Evolutionary conservation across 2,888 invertebrate genomes (phyloP).

Genomic region (Coelinius sp.): DNA sequence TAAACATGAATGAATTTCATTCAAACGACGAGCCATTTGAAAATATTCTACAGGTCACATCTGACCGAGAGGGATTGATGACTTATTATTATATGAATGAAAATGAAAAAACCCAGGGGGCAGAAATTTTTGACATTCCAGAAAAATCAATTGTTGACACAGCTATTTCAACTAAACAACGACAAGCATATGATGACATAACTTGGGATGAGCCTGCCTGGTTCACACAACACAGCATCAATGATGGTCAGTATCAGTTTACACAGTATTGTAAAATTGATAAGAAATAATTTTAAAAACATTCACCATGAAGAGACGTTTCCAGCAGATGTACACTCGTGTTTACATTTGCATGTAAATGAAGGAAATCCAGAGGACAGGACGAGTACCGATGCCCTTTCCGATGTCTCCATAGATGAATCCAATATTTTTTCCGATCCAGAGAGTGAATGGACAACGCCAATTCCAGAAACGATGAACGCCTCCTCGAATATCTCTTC

Average conservation of each 20-base stretch:
- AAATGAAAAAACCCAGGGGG: slow-evolving; percentile 88
- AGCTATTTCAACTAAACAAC: slow-evolving; percentile 74
- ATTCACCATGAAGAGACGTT: not conserved
- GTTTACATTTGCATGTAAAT: not conserved
- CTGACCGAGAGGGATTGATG: slow-evolving; percentile 90
- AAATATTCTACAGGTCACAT: slow-evolving; percentile 79
- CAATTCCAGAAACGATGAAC: slow-evolving; percentile 41
- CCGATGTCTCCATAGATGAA: slow-evolving; percentile 74
- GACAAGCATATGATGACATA: slow-evolving; percentile 71
- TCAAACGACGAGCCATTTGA: slow-evolving; percentile 73
- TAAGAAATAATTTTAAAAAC: not conserved
- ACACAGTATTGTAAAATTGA: not conserved
- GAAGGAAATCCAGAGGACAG: not conserved
- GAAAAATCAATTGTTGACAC: slow-evolving; percentile 79
- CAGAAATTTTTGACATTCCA: slow-evolving; percentile 91
- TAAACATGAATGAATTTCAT: slow-evolving; percentile 60
- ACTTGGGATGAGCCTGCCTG: slow-evolving; percentile 72
- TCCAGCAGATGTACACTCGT: not conserved
- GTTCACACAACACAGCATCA: slow-evolving; percentile 59
- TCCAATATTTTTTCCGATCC: slow-evolving; percentile 79
- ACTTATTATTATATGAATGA: slow-evolving; percentile 93
- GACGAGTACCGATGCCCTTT: slow-evolving; percentile 67
- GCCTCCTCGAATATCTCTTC: slow-evolving; percentile 51
- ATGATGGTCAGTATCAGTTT: slow-evolving; percentile 53
- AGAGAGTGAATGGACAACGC: slow-evolving; percentile 77